Percentiles rank a stretch among this genome's conserved stretches.
Conservation (phyloP, 2,797 vertebrate species). For the Gallinago stenura region DNA sequence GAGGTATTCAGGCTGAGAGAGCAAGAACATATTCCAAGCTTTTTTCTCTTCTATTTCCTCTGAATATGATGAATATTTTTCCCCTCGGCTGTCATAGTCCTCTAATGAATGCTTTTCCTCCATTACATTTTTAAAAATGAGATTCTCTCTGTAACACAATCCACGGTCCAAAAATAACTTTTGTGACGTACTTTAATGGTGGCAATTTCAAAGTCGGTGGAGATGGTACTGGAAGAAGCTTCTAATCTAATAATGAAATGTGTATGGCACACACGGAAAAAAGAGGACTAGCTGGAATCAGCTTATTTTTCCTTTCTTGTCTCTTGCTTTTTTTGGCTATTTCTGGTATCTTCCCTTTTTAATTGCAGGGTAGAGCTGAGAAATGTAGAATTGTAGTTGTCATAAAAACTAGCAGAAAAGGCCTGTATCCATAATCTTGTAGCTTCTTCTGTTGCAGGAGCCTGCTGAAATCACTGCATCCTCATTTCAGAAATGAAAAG, state of each 20-base stretch:
- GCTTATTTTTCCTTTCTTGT: conserved; percentile 61
- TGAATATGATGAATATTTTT: conserved; percentile 33
- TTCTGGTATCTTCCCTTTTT: conserved; percentile 18
- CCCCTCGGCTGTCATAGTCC: conserved; percentile 28
- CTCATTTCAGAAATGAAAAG: conserved; percentile 34
- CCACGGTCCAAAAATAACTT: conserved; percentile 54
- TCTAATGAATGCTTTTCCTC: conserved; percentile 50
- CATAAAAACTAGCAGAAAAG: conserved; percentile 50
- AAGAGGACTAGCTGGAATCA: conserved; percentile 28
- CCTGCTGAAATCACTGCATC: conserved; percentile 3
- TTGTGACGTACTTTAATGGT: conserved; percentile 53
- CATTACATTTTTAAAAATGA: conserved; percentile 46
- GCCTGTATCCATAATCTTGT: conserved; percentile 12
- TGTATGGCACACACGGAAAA: background rate
- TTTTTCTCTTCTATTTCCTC: conserved; percentile 8
- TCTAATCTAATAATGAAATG: conserved; percentile 61
- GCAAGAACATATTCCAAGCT: conserved; percentile 23
- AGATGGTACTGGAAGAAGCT: conserved; percentile 32
- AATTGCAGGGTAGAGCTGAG: conserved; percentile 15
- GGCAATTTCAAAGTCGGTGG: conserved; percentile 58
- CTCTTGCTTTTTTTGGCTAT: conserved; percentile 41
- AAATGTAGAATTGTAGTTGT: conserved; percentile 13
- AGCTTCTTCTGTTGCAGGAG: background rate
- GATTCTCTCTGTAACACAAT: conserved; percentile 30
- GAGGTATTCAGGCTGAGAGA: conserved; percentile 32